These are phyloP conservation scores for Meghimatium bilineatum DNA, from an alignment of 2,888 invertebrate genomes.

Conservation along the genomic window DNA sequence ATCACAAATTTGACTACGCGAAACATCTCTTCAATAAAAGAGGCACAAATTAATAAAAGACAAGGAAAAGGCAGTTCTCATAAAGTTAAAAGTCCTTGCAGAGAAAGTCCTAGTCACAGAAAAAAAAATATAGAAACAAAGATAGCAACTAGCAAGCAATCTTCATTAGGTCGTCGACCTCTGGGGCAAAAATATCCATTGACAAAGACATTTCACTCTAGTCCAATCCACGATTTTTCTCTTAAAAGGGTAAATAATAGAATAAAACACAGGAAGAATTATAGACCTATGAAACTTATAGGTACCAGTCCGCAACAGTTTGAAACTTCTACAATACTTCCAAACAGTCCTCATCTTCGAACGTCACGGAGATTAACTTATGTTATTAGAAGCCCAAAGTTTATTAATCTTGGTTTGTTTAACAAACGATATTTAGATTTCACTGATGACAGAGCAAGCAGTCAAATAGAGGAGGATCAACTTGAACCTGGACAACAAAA, in stretches of 20 bases:
- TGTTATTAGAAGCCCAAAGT: slow-evolving; percentile 55
- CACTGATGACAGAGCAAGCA: neutral
- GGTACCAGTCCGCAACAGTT: slow-evolving; percentile 41
- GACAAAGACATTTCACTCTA: slow-evolving; percentile 2
- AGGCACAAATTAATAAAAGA: neutral
- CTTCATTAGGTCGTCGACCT: slow-evolving; percentile 14
- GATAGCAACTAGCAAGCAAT: slow-evolving; percentile 5
- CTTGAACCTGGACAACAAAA: neutral
- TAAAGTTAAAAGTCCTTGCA: neutral
- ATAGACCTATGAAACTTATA: neutral
- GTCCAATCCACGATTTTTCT: neutral
- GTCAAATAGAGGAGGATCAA: neutral
- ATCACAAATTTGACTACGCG: slow-evolving; percentile 18
- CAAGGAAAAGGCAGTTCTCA: neutral
- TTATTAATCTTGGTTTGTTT: slow-evolving; percentile 23
- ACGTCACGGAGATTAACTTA: slow-evolving; percentile 66
- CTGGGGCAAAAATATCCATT: neutral
- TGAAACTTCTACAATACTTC: slow-evolving; percentile 55
- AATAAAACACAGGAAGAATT: neutral
- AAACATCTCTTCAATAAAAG: neutral
- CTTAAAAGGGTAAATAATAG: neutral
- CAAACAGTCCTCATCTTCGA: slow-evolving; percentile 61
- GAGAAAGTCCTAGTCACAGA: neutral
- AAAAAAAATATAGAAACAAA: neutral
- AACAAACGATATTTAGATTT: slow-evolving; percentile 21